These are phyloP conservation scores for Ditylenchus weischeri DNA, from an alignment of 2,888 invertebrate genomes.

Conservation along the genomic window DNA sequence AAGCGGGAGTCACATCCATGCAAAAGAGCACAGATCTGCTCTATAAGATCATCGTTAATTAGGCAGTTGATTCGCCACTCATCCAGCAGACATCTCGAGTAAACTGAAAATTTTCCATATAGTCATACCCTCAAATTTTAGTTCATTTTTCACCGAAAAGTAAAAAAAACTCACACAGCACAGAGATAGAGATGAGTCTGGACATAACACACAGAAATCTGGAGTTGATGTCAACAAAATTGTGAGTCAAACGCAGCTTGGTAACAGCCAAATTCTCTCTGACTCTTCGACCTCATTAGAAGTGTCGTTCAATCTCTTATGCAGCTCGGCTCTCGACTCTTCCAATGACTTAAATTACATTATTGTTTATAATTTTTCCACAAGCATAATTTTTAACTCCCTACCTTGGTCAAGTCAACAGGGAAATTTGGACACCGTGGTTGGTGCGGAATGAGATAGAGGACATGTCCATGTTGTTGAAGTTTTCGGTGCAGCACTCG, in stretches of 20 bases:
- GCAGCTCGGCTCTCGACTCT: conserved; percentile 14
- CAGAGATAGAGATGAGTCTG: conserved; percentile 47
- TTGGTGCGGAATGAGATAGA: conserved; percentile 12
- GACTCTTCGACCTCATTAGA: conserved; percentile 29
- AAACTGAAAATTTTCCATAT: conserved; percentile 35
- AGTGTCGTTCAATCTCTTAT: conserved; percentile 11
- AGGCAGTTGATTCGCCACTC: conserved; percentile 42
- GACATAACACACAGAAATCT: conserved; percentile 77
- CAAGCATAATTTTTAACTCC: not conserved
- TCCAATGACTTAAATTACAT: conserved; percentile 11
- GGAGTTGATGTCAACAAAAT: conserved; percentile 73
- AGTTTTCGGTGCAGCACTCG: conserved; percentile 27
- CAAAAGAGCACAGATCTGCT: conserved; percentile 28
- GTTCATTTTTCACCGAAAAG: no score
- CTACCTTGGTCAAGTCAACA: conserved; percentile 15
- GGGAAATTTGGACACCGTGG: conserved; percentile 11
- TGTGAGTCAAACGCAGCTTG: conserved; percentile 76
- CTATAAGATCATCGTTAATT: conserved; percentile 31
- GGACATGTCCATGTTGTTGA: conserved; percentile 4
- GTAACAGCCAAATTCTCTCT: conserved; percentile 61
- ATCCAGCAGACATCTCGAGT: conserved; percentile 47
- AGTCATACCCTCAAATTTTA: not conserved
- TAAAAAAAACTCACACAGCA: conserved; percentile 39
- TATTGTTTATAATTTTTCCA: not conserved
- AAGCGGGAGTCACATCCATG: conserved; percentile 25